Evolutionary conservation across 2,797 vertebrate genomes (phyloP).

Genomic region (Myotis vivesi): DNA sequence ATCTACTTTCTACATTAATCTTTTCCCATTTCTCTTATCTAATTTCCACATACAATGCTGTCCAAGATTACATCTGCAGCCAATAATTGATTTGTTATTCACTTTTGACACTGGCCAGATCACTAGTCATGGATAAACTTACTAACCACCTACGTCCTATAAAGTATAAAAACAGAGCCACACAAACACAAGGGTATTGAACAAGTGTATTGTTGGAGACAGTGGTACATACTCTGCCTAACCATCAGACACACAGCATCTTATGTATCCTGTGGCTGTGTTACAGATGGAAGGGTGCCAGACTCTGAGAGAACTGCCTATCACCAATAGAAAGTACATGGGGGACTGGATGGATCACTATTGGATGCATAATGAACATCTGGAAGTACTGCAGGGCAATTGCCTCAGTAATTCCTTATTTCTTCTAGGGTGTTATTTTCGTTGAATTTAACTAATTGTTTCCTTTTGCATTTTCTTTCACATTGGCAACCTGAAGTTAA

Average conservation of each 20-base stretch:
- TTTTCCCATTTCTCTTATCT: conserved; percentile 11
- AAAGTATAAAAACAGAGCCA: conserved; percentile 7
- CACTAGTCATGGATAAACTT: not conserved
- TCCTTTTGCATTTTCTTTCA: conserved; percentile 55
- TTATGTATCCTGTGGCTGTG: not conserved
- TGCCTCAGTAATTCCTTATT: conserved; percentile 47
- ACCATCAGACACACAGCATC: not conserved
- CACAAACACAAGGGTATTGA: not conserved
- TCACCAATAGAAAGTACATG: not conserved
- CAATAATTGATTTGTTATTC: conserved; percentile 26
- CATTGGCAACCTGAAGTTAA: conserved; percentile 7
- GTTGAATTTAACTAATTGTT: conserved; percentile 46
- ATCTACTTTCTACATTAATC: not conserved
- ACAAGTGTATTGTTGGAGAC: not conserved
- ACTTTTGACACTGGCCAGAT: not conserved
- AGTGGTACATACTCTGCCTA: not conserved
- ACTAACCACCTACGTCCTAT: not conserved
- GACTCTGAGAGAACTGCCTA: not conserved
- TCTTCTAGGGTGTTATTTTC: conserved; percentile 47
- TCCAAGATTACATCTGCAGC: not conserved
- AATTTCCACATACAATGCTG: not conserved
- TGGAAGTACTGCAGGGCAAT: conserved; percentile 43
- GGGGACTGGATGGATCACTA: not conserved
- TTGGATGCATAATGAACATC: conserved; percentile 54
- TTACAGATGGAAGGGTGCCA: conserved; percentile 25